These are phyloP conservation scores for Homarus americanus DNA, from an alignment of 1,140 invertebrate genomes.

Conservation along the genomic window DNA sequence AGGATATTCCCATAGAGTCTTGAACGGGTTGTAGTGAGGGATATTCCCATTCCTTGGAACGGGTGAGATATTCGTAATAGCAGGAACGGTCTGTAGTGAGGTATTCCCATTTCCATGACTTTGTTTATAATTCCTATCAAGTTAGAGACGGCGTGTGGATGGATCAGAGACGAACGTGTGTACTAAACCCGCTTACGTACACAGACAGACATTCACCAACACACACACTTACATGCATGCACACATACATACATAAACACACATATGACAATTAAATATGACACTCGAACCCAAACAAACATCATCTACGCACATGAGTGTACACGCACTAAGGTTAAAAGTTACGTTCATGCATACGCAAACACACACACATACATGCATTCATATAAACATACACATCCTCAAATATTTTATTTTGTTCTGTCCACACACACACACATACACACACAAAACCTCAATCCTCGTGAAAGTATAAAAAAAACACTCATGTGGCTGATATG, in stretches of 20 bases:
- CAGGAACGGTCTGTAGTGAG: too few species aligned
- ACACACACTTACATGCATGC: not conserved
- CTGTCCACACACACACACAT: not conserved
- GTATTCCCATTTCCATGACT: too few species aligned
- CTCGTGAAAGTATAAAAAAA: conserved; percentile 1
- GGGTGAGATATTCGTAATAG: too few species aligned
- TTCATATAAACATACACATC: not conserved
- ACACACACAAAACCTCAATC: not conserved
- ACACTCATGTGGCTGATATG: not conserved
- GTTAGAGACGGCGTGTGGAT: too few species aligned
- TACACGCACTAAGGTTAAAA: not conserved
- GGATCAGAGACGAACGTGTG: too few species aligned
- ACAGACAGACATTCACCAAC: not conserved
- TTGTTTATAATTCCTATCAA: too few species aligned
- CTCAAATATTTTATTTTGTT: too few species aligned
- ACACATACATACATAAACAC: not conserved
- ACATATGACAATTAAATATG: not conserved
- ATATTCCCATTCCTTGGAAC: too few species aligned
- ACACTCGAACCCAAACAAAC: not conserved
- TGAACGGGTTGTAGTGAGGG: too few species aligned
- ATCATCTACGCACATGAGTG: not conserved
- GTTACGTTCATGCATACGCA: not conserved
- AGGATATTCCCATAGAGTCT: too few species aligned
- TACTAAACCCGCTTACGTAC: conserved; percentile 33
- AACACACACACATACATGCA: too few species aligned